Percentiles rank a stretch among this genome's conserved stretches.
phyloP scores from a whole-genome alignment of 2,113 vertebrate genomes.

The Poecilia latipinna region DNA sequence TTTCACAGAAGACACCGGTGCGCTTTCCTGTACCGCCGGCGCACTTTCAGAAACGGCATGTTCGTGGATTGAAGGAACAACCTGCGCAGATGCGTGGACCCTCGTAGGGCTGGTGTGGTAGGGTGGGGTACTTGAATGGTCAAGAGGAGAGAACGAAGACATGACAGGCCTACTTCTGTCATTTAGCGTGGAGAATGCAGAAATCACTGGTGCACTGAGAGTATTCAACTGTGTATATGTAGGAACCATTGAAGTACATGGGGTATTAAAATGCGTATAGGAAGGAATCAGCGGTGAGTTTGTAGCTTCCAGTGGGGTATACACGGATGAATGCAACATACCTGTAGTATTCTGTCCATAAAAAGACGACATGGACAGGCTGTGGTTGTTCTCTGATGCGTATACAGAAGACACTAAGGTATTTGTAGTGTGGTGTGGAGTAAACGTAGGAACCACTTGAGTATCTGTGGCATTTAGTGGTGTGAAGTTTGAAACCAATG shows the following conservation, averaged over 20 bases:
- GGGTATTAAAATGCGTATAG: conserved; percentile 48
- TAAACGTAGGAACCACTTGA: conserved; percentile 72
- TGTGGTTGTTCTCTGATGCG: conserved; percentile 56
- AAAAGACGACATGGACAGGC: conserved; percentile 53
- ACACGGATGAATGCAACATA: conserved; percentile 44
- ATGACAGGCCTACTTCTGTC: conserved; percentile 44
- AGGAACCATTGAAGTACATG: conserved; percentile 63
- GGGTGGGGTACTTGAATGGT: conserved; percentile 40
- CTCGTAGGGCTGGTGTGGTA: conserved; percentile 39
- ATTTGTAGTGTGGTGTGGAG: conserved; percentile 64
- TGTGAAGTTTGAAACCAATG: conserved; percentile 63
- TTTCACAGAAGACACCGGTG: conserved; percentile 7
- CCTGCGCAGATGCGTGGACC: conserved; percentile 47
- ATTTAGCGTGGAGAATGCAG: conserved; percentile 50
- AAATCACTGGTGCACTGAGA: conserved; percentile 44
- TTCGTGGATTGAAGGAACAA: conserved; percentile 62
- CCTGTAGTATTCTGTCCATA: conserved; percentile 48
- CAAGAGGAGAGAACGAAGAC: conserved; percentile 65
- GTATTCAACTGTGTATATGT: conserved; percentile 55
- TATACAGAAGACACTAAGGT: conserved; percentile 58
- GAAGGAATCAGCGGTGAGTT: conserved; percentile 46
- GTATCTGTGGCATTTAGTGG: conserved; percentile 68
- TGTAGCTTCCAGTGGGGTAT: conserved; percentile 50
- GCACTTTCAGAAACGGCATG: conserved; percentile 24
- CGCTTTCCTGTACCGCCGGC: conserved; percentile 4